Base-by-base conservation (phyloP, 2,888 invertebrate species). In the Agriopis aurantiaria region DNA sequence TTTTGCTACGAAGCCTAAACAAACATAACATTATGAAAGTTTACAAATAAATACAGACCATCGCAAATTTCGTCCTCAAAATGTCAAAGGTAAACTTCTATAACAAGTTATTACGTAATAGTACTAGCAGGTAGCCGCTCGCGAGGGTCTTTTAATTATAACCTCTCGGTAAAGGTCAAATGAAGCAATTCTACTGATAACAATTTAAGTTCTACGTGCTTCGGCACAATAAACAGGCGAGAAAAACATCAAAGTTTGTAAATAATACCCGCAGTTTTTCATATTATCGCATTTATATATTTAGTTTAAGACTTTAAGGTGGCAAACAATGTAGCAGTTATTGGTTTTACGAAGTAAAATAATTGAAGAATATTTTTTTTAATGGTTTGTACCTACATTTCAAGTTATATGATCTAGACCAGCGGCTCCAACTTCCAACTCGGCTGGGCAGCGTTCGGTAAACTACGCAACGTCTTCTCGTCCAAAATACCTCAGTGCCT, bases 141-240 rank as follows among this genome's bases (percentile, higher is more conserved):
- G 66, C 23, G 46, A 55, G 48, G 59, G 53, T 61, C 68, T 66
- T 69, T 68, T 70, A 68, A 70, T 71, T 69, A 68, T 65, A 70
- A 49, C 63, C 41, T 17, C 60, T 23, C n/a, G 40, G 57, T 14
- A 72, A 74, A 74, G 72, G 68, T 68, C 70, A 65, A 60, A 56
- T 64, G 60, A 49, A 72, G 63, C 52, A 62, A 56, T 70, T 64
- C 51, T 45, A 66, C 49, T 62, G 43, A 71, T 69, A 74, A 56
- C 69, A 69, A 72, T 72, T 57, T 58, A 59, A 56, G 59, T 55
- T 62, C 58, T 65, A 71, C 71, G 74, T 74, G 68, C 68, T 49
- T 53, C 11, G 68, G 12, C 8, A 33, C 45, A 58, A 41, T 64
- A 68, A 64, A 45, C 52, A n/a, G 40, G 3, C 12, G 12, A 68